Evolutionary conservation across 2,888 invertebrate genomes (phyloP), one percentile per base, ranked within the genome.

Genomic region (Bugulina stolonifera): DNA sequence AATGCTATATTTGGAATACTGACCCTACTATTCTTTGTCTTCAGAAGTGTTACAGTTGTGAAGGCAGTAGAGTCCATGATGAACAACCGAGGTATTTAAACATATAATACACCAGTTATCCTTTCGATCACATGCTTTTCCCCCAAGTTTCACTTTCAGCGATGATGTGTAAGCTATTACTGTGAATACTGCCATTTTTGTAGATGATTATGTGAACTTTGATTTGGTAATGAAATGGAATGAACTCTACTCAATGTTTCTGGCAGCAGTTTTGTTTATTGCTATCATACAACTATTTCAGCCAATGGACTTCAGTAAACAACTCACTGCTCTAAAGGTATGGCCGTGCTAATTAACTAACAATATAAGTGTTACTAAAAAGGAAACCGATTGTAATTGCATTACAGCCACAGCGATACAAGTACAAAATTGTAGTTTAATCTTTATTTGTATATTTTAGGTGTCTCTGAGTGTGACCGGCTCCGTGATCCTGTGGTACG

Each of bases 41-140:
- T 55, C 3, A 55, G 55, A 55, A 55, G n/a, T 55, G 3, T 55
- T 14, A n/a, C 22, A 14, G 55, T 55, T 55, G 25, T 55, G 3
- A 55, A 55, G n/a, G 55, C 55, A 14, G 55, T 55, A 55, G 55
- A 55, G 25, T 25, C n/a, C 23, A 55, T 55, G 55, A n/a, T n/a
- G n/a, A 55, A 55, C 55, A 55, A 55, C 55, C 5, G 55, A 55
- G 23, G 55, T 55, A n/a, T 43, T 43, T 10, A 43, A 43, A 43
- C 18, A 43, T 10, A n/a, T n/a, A n/a, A n/a, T n/a, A n/a, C n/a
- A n/a, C n/a, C n/a, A n/a, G n/a, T n/a, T n/a, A n/a, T n/a, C n/a
- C 18, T 10, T 43, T 43, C 18, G 5, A 43, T 43, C 5, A 18
- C 10, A 10, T 10, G 18, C 18, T 18, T n/a, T n/a, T n/a, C n/a